Evolutionary conservation across 2,113 vertebrate species (phyloP).

Genomic region (Redunca redunca): DNA sequence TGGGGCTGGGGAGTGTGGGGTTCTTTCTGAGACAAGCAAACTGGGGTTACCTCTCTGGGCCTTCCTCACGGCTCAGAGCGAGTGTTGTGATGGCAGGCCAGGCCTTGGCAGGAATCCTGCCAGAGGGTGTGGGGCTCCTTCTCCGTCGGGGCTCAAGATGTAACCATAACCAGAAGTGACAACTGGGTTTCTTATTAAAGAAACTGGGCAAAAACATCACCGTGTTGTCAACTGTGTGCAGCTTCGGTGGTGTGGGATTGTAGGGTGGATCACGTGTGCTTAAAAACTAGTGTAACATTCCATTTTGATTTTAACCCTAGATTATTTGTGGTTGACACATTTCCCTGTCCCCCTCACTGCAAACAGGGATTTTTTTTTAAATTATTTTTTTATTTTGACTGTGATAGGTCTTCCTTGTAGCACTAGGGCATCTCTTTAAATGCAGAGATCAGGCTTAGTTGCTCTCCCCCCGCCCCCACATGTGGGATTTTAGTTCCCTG

Average conservation of each 20-base stretch:
- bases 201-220: background rate
- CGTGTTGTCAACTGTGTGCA: background rate
- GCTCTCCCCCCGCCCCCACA: rapidly evolving
- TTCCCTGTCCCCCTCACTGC: rapidly evolving
- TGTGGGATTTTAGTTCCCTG: background rate
- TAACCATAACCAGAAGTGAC: slow-evolving; percentile 58
- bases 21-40: slow-evolving; percentile 44
- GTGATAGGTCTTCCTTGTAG: background rate
- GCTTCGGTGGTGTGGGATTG: background rate
- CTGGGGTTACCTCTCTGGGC: slow-evolving; percentile 20
- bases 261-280: background rate
- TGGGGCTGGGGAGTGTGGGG: slow-evolving; percentile 43
- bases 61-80: slow-evolving; percentile 45
- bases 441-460: background rate
- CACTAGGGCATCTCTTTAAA: background rate
- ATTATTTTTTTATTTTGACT: background rate
- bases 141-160: slow-evolving; percentile 60
- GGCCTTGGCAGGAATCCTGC: slow-evolving; percentile 48
- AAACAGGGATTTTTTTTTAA: background rate
- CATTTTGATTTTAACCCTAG: background rate
- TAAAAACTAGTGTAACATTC: background rate
- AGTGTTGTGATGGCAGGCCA: slow-evolving; percentile 47
- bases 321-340: background rate
- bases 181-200: slow-evolving; percentile 7
- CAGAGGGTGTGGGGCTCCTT: slow-evolving; percentile 51